Evolutionary conservation across 2,797 vertebrate genomes (phyloP).

Genomic region (Manis javanica): DNA sequence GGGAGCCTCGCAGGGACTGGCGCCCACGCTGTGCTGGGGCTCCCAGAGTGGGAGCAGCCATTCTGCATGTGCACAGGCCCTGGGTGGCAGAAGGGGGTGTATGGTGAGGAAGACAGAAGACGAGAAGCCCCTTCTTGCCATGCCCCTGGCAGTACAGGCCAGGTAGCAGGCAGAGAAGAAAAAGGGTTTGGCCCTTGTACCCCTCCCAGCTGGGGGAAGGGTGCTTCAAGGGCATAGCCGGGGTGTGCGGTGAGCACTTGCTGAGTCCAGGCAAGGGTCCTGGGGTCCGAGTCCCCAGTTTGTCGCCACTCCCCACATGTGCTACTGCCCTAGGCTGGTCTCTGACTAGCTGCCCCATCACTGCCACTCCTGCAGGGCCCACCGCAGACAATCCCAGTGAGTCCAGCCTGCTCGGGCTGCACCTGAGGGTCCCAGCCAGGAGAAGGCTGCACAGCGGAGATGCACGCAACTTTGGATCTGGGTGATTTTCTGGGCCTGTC

Average conservation of each 20-base stretch:
- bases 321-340: background rate
- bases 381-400: background rate
- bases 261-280: background rate
- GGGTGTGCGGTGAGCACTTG: background rate
- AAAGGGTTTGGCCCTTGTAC: background rate
- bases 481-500: background rate
- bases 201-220: background rate
- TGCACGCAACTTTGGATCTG: accelerated
- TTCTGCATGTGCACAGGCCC: background rate
- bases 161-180: background rate
- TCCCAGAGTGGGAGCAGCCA: background rate
- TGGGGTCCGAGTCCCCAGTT: background rate
- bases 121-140: background rate
- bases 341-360: background rate
- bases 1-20: background rate
- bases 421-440: background rate
- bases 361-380: background rate
- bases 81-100: background rate
- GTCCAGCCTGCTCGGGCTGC: background rate
- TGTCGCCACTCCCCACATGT: background rate
- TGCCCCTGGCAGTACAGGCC: background rate
- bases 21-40: background rate
- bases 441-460: background rate
- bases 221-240: background rate
- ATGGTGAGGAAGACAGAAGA: background rate